Conservation (phyloP, 2,888 invertebrate species). For the Cantharis rustica region DNA sequence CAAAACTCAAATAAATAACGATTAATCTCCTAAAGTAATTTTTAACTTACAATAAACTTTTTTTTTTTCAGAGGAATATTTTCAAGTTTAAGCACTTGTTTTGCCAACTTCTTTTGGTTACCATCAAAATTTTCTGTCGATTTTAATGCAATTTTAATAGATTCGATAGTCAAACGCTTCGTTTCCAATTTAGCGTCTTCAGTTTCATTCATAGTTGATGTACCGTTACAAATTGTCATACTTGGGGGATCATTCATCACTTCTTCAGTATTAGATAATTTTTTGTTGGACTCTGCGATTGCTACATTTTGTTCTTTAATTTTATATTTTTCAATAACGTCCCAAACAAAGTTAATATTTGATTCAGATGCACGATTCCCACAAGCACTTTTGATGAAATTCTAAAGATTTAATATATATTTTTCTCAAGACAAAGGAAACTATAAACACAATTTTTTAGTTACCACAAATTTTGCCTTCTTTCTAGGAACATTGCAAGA, state of each 20-base stretch:
- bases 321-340: conserved; percentile 54
- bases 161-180: not conserved
- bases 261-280: not conserved
- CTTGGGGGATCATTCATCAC: not conserved
- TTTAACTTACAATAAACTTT: conserved; percentile 23
- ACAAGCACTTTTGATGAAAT: conserved; percentile 70
- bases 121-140: not conserved
- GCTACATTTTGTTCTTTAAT: conserved; percentile 5
- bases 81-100: not conserved
- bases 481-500: conserved; percentile 22
- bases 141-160: not conserved
- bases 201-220: not conserved
- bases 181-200: not conserved
- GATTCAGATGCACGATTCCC: conserved; percentile 62
- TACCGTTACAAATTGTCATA: not conserved
- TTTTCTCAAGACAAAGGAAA: too few relatives aligned
- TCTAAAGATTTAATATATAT: conserved; percentile 47
- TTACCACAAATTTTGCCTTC: conserved; percentile 23
- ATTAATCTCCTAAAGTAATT: not conserved
- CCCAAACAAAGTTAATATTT: conserved; percentile 72
- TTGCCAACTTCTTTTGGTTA: not conserved
- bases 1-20: conserved; percentile 20
- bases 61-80: conserved; percentile 23
- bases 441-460: not conserved
- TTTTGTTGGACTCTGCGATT: not conserved